Conservation (phyloP, 2,797 vertebrate species). For the Acanthiza pusilla region DNA sequence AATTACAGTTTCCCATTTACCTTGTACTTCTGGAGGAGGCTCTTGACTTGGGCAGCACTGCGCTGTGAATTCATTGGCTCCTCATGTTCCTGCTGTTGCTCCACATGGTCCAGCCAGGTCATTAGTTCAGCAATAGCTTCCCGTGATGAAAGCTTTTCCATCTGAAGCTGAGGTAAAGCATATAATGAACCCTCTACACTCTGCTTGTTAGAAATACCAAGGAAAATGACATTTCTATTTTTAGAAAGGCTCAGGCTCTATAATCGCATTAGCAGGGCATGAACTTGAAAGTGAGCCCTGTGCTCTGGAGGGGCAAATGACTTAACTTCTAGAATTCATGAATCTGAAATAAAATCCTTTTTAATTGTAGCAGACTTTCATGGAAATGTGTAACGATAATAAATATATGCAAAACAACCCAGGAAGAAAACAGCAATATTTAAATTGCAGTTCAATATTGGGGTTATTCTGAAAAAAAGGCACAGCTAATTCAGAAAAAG, state of each 20-base stretch:
- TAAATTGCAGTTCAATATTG: slow-evolving; percentile 32
- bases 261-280: slow-evolving; percentile 31
- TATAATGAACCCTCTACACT: slow-evolving; percentile 36
- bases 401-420: not conserved
- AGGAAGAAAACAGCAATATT: slow-evolving; percentile 44
- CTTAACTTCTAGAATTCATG: slow-evolving; percentile 2
- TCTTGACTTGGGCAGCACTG: slow-evolving; percentile 59
- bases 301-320: not conserved
- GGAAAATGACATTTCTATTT: slow-evolving; percentile 22
- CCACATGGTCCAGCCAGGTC: slow-evolving; percentile 75
- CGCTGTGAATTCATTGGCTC: not conserved
- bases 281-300: slow-evolving; percentile 29
- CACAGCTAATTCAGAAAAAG: slow-evolving; percentile 26
- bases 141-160: slow-evolving; percentile 80
- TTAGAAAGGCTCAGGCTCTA: slow-evolving; percentile 33
- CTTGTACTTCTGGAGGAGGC: slow-evolving; percentile 78
- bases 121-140: slow-evolving; percentile 81
- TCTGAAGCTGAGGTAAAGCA: slow-evolving; percentile 77
- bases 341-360: not conserved
- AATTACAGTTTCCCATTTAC: slow-evolving; percentile 64
- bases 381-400: slow-evolving; percentile 5
- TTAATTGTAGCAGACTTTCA: not conserved
- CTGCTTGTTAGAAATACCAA: slow-evolving; percentile 19
- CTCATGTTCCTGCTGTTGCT: slow-evolving; percentile 55
- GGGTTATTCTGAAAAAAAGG: slow-evolving; percentile 23